Conservation (phyloP, 2,797 vertebrate species). For the Aselliscus stoliczkanus region DNA sequence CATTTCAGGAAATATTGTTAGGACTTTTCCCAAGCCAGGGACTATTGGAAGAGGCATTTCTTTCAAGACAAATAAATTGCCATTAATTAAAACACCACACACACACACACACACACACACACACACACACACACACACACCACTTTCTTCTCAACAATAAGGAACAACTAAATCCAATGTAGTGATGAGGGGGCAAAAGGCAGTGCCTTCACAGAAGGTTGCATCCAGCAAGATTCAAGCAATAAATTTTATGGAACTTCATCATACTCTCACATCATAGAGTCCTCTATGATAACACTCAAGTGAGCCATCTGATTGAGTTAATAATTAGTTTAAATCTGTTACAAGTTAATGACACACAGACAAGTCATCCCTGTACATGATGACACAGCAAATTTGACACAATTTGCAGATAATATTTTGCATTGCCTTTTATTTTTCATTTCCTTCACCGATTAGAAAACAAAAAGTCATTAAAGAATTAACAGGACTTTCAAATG, state of each 20-base stretch:
- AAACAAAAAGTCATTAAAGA: conserved; percentile 12
- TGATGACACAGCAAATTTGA: conserved; percentile 49
- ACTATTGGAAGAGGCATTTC: not conserved
- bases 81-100: not conserved
- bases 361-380: conserved; percentile 34
- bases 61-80: conserved; percentile 25
- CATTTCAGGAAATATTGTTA: conserved; percentile 3
- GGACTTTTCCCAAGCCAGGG: not conserved
- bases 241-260: conserved; percentile 58
- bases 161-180: not conserved
- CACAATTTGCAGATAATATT: conserved; percentile 52
- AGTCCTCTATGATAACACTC: conserved; percentile 46
- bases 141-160: not conserved
- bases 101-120: not conserved
- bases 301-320: conserved; percentile 44
- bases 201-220: not conserved
- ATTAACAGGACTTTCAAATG: not conserved
- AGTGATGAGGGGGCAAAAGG: not conserved
- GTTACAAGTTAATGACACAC: conserved; percentile 52
- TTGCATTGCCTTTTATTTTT: conserved; percentile 36
- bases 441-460: conserved; percentile 33
- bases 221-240: conserved; percentile 23
- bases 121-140: not conserved
- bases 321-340: conserved; percentile 74
- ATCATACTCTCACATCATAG: conserved; percentile 22